phyloP scores from a whole-genome alignment of 1,140 invertebrate genomes.

The Dysdera silvatica region DNA sequence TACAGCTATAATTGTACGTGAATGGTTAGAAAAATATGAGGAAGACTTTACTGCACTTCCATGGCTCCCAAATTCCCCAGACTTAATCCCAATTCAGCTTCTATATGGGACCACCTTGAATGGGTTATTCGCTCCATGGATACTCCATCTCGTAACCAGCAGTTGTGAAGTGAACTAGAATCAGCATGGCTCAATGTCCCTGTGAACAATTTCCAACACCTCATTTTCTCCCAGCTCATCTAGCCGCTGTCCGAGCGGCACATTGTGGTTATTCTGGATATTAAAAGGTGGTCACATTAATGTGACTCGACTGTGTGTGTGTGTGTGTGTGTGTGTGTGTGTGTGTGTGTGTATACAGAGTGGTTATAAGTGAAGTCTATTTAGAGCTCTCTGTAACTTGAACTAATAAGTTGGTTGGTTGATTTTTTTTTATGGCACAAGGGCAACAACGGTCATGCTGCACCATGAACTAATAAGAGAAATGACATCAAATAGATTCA shows the following conservation, averaged over 20 bases:
- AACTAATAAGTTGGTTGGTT: no score
- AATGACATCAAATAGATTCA: no score
- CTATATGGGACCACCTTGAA: not conserved
- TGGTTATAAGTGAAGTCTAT: no score
- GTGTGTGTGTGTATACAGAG: no score
- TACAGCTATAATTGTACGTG: not conserved
- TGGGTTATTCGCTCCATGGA: not conserved
- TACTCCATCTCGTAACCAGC: not conserved
- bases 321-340: no score
- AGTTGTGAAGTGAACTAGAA: not conserved
- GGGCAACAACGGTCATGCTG: no score
- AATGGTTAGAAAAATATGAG: not conserved
- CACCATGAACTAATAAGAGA: no score
- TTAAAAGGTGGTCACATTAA: not conserved
- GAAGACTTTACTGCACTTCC: not conserved
- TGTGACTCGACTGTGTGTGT: not conserved
- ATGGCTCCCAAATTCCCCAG: not conserved
- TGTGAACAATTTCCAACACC: not conserved
- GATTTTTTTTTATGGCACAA: no score
- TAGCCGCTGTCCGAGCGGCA: no score
- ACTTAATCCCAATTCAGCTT: not conserved
- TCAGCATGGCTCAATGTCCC: not conserved
- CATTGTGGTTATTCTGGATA: not conserved
- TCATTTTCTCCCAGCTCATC: not conserved
- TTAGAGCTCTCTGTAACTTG: no score